These are phyloP conservation scores for Coenonympha arcania DNA, from an alignment of 2,888 invertebrate species.

Conservation along the genomic window DNA sequence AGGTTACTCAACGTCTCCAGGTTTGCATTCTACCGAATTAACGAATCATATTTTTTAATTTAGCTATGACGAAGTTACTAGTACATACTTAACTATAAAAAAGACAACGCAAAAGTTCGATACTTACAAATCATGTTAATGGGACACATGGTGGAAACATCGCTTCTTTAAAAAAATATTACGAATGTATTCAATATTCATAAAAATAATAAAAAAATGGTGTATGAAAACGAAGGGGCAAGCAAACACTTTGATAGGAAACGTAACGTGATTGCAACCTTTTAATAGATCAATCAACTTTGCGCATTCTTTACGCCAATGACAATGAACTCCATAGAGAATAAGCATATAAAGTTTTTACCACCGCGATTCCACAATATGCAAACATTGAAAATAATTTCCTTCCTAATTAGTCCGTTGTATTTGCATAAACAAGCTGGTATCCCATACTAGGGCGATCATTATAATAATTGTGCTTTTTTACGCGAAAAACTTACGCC, in stretches of 20 bases:
- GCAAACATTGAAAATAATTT: conserved; percentile 66
- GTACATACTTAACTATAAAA: too few relatives aligned
- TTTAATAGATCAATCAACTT: conserved; percentile 47
- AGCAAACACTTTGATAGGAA: conserved; percentile 8
- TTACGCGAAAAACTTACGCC: conserved; percentile 61
- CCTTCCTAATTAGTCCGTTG: conserved; percentile 62
- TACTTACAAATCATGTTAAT: too few relatives aligned
- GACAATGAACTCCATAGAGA: conserved; percentile 50
- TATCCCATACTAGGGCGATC: conserved; percentile 67
- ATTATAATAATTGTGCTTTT: conserved; percentile 70
- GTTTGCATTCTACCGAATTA: too few relatives aligned
- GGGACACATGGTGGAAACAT: too few relatives aligned
- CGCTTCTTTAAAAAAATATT: too few relatives aligned
- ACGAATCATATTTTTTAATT: too few relatives aligned
- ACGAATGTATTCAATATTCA: too few relatives aligned
- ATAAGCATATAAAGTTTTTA: conserved; percentile 40
- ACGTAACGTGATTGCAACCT: conserved; percentile 18
- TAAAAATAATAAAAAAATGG: too few relatives aligned
- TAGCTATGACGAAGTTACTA: too few relatives aligned
- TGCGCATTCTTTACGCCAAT: conserved; percentile 43
- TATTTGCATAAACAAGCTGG: conserved; percentile 67
- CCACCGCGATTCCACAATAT: conserved; percentile 40
- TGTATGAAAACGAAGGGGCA: not conserved
- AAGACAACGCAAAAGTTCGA: too few relatives aligned
- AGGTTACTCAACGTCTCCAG: too few relatives aligned